These are phyloP conservation scores for Choristoneura rosaceana DNA, from an alignment of 2,888 invertebrate species.

Conservation along the genomic window DNA sequence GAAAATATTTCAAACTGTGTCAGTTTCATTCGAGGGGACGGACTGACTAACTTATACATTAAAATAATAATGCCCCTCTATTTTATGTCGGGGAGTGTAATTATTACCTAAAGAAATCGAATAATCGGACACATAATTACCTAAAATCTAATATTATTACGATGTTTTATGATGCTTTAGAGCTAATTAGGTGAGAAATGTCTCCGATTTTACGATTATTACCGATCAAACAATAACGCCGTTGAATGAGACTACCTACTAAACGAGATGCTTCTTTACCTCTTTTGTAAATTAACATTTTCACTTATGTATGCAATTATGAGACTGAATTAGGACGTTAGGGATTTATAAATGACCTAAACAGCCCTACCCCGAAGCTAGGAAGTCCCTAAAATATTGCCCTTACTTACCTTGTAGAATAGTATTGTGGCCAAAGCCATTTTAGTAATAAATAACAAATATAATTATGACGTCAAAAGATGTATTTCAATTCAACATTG, in stretches of 20 bases:
- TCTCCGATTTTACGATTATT: background rate
- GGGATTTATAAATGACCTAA: slow-evolving; percentile 61
- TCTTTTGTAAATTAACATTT: slow-evolving; percentile 58
- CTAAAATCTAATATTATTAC: no score
- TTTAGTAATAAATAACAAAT: slow-evolving; percentile 21
- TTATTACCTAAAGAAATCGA: background rate
- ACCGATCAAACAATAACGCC: background rate
- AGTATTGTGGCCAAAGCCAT: slow-evolving; percentile 27
- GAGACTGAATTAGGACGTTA: slow-evolving; percentile 82
- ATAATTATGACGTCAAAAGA: slow-evolving; percentile 4
- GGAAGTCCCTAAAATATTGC: slow-evolving; percentile 33
- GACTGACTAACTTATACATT: no score
- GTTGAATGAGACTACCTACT: background rate
- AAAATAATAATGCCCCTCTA: no score
- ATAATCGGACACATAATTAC: background rate
- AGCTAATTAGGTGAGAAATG: background rate
- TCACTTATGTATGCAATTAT: slow-evolving; percentile 77
- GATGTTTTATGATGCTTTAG: background rate
- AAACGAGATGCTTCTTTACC: slow-evolving; percentile 26
- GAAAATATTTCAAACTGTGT: no score
- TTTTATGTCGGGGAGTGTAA: no score
- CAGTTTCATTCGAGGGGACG: no score
- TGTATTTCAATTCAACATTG: background rate
- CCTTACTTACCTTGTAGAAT: slow-evolving; percentile 38
- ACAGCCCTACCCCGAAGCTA: slow-evolving; percentile 49